Evolutionary conservation across 2,113 vertebrate species (phyloP).

Genomic region (mouse (Mus musculus)): DNA sequence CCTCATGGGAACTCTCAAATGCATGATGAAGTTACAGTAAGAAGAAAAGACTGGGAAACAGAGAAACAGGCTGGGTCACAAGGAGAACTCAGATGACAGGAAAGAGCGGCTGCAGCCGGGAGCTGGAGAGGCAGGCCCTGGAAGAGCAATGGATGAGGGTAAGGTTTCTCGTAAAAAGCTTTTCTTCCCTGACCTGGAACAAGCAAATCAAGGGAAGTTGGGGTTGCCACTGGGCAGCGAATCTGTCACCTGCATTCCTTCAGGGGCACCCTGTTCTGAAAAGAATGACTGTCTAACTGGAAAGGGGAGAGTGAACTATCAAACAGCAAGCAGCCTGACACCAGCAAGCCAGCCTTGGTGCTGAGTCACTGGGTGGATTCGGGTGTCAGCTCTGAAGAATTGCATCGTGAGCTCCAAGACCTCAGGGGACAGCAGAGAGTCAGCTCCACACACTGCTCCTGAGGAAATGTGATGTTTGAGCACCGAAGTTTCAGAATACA

Average conservation of each 20-base stretch:
- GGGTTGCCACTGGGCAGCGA: neutral
- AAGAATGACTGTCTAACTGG: neutral
- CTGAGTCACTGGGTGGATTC: neutral
- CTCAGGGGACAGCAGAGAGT: accelerated
- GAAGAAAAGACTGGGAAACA: constrained; percentile 30
- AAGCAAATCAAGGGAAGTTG: neutral
- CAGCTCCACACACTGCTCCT: accelerated
- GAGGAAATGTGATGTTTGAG: neutral
- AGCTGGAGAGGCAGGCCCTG: neutral
- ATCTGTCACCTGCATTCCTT: neutral
- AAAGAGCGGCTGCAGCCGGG: accelerated
- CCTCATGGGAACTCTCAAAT: neutral
- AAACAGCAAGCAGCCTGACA: neutral
- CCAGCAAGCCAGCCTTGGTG: accelerated
- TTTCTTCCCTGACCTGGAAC: neutral
- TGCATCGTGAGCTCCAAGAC: neutral
- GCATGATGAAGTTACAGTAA: neutral
- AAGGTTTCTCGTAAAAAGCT: neutral
- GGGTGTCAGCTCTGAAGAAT: neutral
- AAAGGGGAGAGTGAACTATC: neutral
- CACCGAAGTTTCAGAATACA: neutral
- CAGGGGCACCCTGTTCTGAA: neutral
- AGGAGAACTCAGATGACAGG: neutral
- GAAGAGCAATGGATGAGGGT: neutral
- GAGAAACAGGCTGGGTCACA: neutral